These are phyloP conservation scores for Syrmaticus mikado DNA, from an alignment of 2,113 vertebrate species.

Conservation along the genomic window DNA sequence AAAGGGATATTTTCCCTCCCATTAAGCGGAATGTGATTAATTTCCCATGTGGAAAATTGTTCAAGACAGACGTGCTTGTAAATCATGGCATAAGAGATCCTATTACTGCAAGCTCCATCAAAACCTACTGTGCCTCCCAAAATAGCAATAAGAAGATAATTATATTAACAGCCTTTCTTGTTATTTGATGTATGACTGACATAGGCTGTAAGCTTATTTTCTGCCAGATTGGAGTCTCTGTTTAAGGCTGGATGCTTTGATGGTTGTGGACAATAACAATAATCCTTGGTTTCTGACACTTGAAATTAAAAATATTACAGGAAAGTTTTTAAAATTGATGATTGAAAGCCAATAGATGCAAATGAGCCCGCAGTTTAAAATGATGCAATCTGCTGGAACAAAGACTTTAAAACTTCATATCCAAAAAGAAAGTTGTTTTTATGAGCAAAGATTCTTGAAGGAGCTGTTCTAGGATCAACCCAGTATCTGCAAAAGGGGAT, in stretches of 20 bases:
- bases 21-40: conserved; percentile 68
- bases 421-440: background rate
- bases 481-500: background rate
- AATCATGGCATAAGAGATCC: conserved; percentile 69
- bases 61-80: conserved; percentile 55
- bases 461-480: background rate
- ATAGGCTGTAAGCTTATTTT: conserved; percentile 41
- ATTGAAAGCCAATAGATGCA: background rate
- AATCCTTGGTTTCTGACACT: background rate
- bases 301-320: background rate
- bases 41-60: conserved; percentile 73
- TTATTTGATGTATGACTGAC: conserved; percentile 53
- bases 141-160: conserved; percentile 75
- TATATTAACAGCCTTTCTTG: conserved; percentile 66
- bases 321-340: background rate
- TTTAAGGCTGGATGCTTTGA: background rate
- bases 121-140: conserved; percentile 47
- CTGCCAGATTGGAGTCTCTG: background rate
- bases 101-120: conserved; percentile 61
- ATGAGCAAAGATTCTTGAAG: background rate
- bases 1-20: conserved; percentile 53
- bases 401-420: background rate
- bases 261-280: background rate
- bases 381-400: background rate
- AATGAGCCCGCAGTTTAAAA: background rate